Evolutionary conservation across 2,113 vertebrate genomes (phyloP), one percentile per base, ranked within the genome.

Genomic region (Elaphurus davidianus): DNA sequence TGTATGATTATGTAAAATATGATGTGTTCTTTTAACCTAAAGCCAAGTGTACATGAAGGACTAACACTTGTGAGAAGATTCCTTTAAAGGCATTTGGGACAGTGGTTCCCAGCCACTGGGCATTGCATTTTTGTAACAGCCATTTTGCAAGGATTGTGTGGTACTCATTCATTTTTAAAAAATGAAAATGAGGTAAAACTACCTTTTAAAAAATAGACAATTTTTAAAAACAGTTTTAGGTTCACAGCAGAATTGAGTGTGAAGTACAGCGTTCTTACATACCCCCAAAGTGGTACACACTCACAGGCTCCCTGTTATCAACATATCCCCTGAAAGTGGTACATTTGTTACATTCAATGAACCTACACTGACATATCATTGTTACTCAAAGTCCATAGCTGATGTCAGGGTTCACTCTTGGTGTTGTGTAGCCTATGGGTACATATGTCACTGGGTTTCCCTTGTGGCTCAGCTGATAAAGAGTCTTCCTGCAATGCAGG

Each of bases 61-160:
- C 71, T 93, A 94, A 27, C 59, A 40, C 59, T 82, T 85, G 89
- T 74, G 83, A 94, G 90, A 96, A 74, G 81, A 21, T 84, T 92
- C 95, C 95, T 97, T 97, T 92, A 94, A 97, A 98, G 96, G 97
- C 96, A 87, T 82, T 82, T 54, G 8, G 59, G 36, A 60, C 94
- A 59, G 4, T 93, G 36, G 76, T 94, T 83, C 94, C 92, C 83
- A 90, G 92, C 62, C 78, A 67, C n/a, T 90, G 67, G 87, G 86
- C 59, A 85, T 83, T 96, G n/a, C 30, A 55, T 88, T 76, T 92
- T 97, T 89, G 36, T 76, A 76, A 52, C 59, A 91, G 55, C 60
- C 7, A 2, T 57, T 71, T 27, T 64, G 28, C 21, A 81, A 95
- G 54, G 52, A 91, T 57, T 55, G 52, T 36, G 17, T 90, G 57